A percentile compares a stretch with the other conserved stretches of the same genome.
Conservation (phyloP, 2,113 vertebrate genomes). For the Periophthalmodon schlosseri region DNA sequence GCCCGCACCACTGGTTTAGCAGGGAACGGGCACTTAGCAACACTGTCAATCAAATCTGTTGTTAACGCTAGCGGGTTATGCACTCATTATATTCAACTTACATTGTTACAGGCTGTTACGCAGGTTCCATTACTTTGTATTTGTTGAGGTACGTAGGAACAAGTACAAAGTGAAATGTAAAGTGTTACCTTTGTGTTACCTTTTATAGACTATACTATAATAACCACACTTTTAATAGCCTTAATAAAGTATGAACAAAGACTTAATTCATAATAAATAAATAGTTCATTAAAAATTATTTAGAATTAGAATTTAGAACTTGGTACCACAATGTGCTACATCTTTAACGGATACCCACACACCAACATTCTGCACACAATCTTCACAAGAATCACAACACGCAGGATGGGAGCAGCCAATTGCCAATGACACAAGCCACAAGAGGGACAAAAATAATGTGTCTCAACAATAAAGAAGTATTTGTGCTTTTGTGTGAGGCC, state of each 20-base stretch:
- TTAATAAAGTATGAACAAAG: too few species aligned
- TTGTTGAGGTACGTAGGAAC: neutral
- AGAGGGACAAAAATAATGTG: slow-evolving; percentile 40
- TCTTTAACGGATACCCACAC: neutral
- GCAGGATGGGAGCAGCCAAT: slow-evolving; percentile 13
- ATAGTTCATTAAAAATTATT: too few species aligned
- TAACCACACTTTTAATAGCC: too few species aligned
- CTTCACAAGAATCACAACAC: neutral
- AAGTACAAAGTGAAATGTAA: neutral
- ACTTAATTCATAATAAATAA: too few species aligned
- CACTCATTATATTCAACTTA: neutral
- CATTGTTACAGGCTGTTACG: neutral
- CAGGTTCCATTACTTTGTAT: neutral
- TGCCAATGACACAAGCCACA: slow-evolving; percentile 21
- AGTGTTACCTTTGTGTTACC: neutral
- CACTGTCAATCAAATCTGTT: too few species aligned
- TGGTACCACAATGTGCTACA: neutral
- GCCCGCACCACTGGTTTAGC: too few species aligned
- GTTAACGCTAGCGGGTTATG: too few species aligned
- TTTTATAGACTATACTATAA: too few species aligned
- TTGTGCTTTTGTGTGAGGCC: slow-evolving; percentile 30
- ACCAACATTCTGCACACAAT: neutral
- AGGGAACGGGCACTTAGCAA: too few species aligned
- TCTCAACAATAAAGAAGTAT: slow-evolving; percentile 41
- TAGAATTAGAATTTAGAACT: too few species aligned